Base-by-base conservation (phyloP, 2,797 vertebrate genomes). In the Tapera naevia region DNA sequence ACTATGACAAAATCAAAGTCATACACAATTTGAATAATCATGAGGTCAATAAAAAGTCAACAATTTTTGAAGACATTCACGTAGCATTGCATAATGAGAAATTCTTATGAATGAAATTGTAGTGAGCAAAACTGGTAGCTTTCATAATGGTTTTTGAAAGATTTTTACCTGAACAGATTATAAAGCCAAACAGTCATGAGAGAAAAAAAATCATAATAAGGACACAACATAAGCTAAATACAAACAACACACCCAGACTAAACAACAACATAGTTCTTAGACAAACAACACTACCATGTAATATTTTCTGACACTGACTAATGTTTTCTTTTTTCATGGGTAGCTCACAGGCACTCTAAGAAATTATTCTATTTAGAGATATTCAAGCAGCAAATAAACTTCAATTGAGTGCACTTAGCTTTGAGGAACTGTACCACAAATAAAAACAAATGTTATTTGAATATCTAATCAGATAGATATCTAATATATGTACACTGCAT, bases 341-440 rank as follows among this genome's bases (percentile, higher is more conserved):
- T 90, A 90, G 71, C 67, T 94, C 64, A 84, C 28, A 94, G 71
- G 50, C 86, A 89, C 78, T 74, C 62, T 62, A 91, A 91, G 76
- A 95, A 93, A 95, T 96, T 84, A 85, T 67, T 94, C 69, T 72
- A n/a, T 86, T 95, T 81, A 72, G 88, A 92, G 69, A 83, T 22
- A 76, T 33, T 94, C 83, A 73, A 88, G 92, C 67, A 94, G 94
- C 86, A 95, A 95, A 95, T 88, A 93, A 95, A 94, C 86, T 86
- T 95, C 83, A 94, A 25, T 15, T 94, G 89, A 93, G 78, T 90
- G 80, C 83, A 94, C 91, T 95, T 90, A 91, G 41, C 66, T 87
- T 78, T 84, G 64, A 86, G 86, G 66, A 92, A 87, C 69, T 64
- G 32, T 58, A 72, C 62, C 33, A 79, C 76, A 86, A 90, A 86